A percentile compares a stretch with the other conserved stretches of the same genome.
Conservation (phyloP, 2,888 invertebrate species). For the Parelbella ahira region DNA sequence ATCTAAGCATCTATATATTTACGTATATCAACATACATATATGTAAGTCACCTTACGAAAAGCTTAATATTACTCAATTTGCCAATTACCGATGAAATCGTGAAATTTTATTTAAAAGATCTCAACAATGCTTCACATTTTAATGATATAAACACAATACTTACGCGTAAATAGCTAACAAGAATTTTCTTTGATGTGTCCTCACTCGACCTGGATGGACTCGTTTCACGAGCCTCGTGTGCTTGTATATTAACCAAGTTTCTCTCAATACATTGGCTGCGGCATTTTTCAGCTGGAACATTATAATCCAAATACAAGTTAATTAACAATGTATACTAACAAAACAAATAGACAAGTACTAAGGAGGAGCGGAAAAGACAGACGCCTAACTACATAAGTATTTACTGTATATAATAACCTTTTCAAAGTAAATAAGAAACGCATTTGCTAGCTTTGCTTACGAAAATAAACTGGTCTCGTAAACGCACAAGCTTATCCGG, state of each 20-base stretch:
- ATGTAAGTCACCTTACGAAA: too few species aligned
- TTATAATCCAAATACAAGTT: constrained; percentile 24
- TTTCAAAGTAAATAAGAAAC: neutral
- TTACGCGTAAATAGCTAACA: constrained; percentile 99
- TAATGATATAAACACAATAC: too few species aligned
- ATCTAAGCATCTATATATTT: too few species aligned
- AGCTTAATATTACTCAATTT: too few species aligned
- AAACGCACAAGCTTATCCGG: constrained; percentile 8
- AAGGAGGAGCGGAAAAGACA: constrained; percentile 13
- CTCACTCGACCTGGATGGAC: constrained; percentile 97
- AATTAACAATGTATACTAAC: too few species aligned
- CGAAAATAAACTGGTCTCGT: constrained; percentile 2
- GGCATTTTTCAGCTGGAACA: constrained; percentile 96
- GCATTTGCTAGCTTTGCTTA: constrained; percentile 14
- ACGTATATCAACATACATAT: too few species aligned
- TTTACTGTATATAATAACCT: neutral
- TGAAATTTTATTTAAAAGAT: too few species aligned
- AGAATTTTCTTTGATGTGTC: constrained; percentile 99
- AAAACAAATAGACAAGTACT: constrained; percentile 1
- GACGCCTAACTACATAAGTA: constrained; percentile 3
- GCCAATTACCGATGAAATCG: too few species aligned
- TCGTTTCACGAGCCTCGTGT: constrained; percentile 98
- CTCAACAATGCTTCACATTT: too few species aligned
- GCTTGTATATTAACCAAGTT: constrained; percentile 99
- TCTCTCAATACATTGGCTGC: constrained; percentile 99